Conservation (phyloP, 2,113 vertebrate species). For the Motacilla alba region DNA sequence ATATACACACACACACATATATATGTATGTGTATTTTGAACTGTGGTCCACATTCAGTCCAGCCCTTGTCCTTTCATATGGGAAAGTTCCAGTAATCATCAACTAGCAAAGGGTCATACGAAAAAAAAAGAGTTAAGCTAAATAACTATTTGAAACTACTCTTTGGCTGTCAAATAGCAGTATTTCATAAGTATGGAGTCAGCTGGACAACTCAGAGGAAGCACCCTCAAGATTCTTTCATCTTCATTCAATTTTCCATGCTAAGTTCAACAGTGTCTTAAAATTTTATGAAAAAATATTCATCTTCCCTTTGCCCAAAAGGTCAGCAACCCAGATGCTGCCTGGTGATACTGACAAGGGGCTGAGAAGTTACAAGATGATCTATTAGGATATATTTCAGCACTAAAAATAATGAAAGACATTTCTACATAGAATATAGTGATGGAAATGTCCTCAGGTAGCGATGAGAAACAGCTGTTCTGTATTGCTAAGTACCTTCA, state of each 20-base stretch:
- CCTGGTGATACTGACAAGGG: not conserved
- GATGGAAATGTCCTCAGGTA: not conserved
- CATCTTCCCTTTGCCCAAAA: not conserved
- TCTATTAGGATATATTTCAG: not conserved
- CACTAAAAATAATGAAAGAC: not conserved
- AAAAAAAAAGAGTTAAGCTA: not conserved
- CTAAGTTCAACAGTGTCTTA: not conserved
- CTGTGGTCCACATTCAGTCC: not conserved
- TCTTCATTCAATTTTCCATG: not conserved
- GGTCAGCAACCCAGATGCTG: not conserved
- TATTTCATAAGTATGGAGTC: not conserved
- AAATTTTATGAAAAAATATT: not conserved
- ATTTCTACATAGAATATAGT: not conserved
- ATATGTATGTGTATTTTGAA: not conserved
- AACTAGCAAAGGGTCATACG: not conserved
- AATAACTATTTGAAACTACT: not conserved
- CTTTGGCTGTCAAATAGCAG: not conserved
- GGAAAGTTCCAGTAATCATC: not conserved
- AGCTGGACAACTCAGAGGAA: not conserved
- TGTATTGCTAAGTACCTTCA: not conserved
- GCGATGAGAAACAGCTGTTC: not conserved
- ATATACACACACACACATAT: rapidly evolving
- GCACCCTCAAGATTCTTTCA: not conserved
- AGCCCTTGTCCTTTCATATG: not conserved
- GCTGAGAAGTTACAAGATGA: not conserved